These are phyloP conservation scores for Diceros bicornis DNA, from an alignment of 2,797 vertebrate genomes.

Conservation along the genomic window DNA sequence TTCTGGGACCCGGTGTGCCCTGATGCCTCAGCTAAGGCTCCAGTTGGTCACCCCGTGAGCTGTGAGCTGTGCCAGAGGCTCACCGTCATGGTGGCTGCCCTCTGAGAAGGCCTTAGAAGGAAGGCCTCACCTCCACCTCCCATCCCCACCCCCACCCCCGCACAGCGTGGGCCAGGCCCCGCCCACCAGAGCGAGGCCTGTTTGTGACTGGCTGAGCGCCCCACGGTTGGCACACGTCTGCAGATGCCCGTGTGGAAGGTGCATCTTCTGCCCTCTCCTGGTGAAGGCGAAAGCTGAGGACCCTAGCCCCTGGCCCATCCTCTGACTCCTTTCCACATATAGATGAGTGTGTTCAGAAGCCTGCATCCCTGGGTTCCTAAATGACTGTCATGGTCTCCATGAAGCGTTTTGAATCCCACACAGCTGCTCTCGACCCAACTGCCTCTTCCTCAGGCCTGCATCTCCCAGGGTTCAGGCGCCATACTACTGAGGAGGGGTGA, in stretches of 20 bases:
- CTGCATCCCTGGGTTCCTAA: background rate
- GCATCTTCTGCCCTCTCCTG: background rate
- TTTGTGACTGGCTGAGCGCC: background rate
- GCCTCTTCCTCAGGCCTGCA: background rate
- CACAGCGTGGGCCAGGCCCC: accelerated
- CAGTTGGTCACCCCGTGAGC: accelerated
- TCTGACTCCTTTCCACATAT: accelerated
- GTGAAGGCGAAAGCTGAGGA: background rate
- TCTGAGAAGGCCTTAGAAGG: too few relatives aligned
- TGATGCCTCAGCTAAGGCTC: background rate
- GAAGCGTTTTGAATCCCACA: background rate
- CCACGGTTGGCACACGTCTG: accelerated
- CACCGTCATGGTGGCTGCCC: accelerated
- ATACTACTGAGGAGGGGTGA: background rate
- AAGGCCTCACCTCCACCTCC: background rate
- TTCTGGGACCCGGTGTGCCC: background rate
- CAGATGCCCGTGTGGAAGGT: accelerated
- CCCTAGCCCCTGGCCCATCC: accelerated
- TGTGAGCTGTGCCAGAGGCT: background rate
- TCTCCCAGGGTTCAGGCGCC: background rate
- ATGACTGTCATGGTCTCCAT: accelerated
- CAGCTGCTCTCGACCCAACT: background rate
- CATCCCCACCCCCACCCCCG: accelerated
- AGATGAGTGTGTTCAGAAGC: background rate
- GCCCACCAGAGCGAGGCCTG: too few relatives aligned